phyloP scores from a whole-genome alignment of 1,140 invertebrate genomes.

The Cherax quadricarinatus region DNA sequence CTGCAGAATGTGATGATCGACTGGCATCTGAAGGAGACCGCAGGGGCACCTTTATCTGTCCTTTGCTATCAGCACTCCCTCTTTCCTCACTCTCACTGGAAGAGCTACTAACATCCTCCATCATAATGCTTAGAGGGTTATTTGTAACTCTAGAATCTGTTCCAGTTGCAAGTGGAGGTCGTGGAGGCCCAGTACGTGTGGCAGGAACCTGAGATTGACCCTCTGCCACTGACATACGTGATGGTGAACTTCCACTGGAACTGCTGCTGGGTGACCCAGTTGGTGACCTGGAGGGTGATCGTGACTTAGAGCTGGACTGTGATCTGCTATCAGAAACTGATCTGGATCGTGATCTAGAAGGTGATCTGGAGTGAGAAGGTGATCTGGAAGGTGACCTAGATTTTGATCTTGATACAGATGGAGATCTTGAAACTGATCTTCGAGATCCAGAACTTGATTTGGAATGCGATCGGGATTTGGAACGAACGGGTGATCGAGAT shows the following conservation, averaged over 20 bases:
- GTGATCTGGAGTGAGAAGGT: slow-evolving; percentile 27
- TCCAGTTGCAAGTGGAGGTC: neutral
- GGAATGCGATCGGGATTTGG: slow-evolving; percentile 6
- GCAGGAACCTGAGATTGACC: neutral
- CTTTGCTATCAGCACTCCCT: slow-evolving; percentile 1
- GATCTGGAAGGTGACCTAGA: slow-evolving; percentile 33
- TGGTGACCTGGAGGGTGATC: slow-evolving; percentile 23
- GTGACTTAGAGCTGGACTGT: slow-evolving; percentile 26
- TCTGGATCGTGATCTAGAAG: slow-evolving; percentile 35
- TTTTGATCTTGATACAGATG: slow-evolving; percentile 31
- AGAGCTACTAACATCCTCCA: slow-evolving; percentile 44
- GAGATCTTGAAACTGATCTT: slow-evolving; percentile 32
- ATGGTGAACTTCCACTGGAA: slow-evolving; percentile 42
- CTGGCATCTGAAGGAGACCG: slow-evolving; percentile 11
- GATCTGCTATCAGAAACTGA: slow-evolving; percentile 36
- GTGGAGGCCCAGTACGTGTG: neutral
- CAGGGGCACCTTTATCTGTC: neutral
- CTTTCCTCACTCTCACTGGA: slow-evolving; percentile 55
- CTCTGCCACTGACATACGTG: neutral
- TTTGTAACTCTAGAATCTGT: neutral
- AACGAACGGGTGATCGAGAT: slow-evolving; percentile 24
- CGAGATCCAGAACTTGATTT: slow-evolving; percentile 14
- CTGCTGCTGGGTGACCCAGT: slow-evolving; percentile 1
- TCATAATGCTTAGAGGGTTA: slow-evolving; percentile 35
- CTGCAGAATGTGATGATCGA: neutral